These are phyloP conservation scores for Vidua macroura DNA, from an alignment of 2,113 vertebrate species.

Conservation along the genomic window DNA sequence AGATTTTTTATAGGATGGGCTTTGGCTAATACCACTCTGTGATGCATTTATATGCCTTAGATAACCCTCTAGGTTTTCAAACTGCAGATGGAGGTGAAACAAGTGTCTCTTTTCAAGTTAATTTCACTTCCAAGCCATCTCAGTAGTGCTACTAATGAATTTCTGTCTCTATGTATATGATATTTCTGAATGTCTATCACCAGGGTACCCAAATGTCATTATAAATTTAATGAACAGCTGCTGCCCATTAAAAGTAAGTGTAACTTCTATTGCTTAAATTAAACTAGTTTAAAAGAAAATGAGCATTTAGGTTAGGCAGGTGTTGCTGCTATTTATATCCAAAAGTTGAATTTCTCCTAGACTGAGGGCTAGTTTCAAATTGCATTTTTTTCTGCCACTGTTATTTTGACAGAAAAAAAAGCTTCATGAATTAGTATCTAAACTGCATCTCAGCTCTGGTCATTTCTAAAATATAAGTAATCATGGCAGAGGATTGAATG, in stretches of 20 bases:
- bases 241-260: constrained; percentile 62
- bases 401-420: not conserved
- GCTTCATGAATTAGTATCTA: not conserved
- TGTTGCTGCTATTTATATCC: constrained; percentile 60
- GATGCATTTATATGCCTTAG: not conserved
- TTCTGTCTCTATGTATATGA: constrained; percentile 42
- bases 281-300: constrained; percentile 67
- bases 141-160: constrained; percentile 17
- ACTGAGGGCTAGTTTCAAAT: constrained; percentile 18
- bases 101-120: constrained; percentile 12
- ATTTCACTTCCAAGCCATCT: constrained; percentile 36
- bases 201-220: constrained; percentile 58
- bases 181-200: constrained; percentile 59
- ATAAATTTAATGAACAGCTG: constrained; percentile 66
- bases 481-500: not conserved
- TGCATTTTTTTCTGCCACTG: not conserved
- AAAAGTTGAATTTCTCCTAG: constrained; percentile 38
- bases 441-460: not conserved
- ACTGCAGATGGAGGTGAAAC: constrained; percentile 4
- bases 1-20: not conserved
- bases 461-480: not conserved
- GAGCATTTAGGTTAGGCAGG: constrained; percentile 61
- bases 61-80: not conserved
- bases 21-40: not conserved
- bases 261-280: constrained; percentile 66